Evolutionary conservation across 2,113 vertebrate species (phyloP), one percentile per base, ranked within the genome.

Genomic region (Pheucticus melanocephalus): DNA sequence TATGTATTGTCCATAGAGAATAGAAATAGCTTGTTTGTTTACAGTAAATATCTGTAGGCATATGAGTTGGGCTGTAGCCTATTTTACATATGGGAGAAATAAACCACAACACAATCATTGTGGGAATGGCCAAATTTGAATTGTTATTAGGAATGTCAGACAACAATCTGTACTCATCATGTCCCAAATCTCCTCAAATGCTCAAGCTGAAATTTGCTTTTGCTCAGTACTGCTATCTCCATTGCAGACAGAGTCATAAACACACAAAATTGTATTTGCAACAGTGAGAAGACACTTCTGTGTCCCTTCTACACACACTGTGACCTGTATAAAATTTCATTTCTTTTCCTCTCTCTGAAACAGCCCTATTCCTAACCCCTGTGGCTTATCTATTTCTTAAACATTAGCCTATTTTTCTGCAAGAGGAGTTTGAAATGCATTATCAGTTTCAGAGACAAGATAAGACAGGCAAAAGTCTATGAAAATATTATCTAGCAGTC

Each of bases 31-130:
- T 94, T 92, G 56, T 79, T 94, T 86, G 56, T 37, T 94, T 75
- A 86, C 60, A 75, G n/a, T 71, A 86, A 91, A 91, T 94, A 82
- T 75, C 73, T 84, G 73, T 79, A 86, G 86, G 61, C 73, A 82
- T 63, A 51, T 66, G 76, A 92, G 27, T 64, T 91, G 53, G n/a
- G 15, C 28, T 16, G 16, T 45, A 79, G 40, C 7, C 10, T 87
- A 75, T 75, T 86, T 94, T 89, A 72, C 81, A 44, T 78, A 37
- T 56, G 78, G 83, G 88, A 75, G 60, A 95, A 94, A 85, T 60
- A 83, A 92, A 78, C 37, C 65, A 37, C 35, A 86, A 15, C 31
- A 75, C 28, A 94, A 35, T 53, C 61, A 72, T 42, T 84, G 57
- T 15, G 17, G 20, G 15, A 94, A 94, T 61, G 53, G 48, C 27